A percentile compares a stretch with the other conserved stretches of the same genome.
phyloP scores from a whole-genome alignment of 37 sponge, comb jelly and placozoan species.

The Axinella damicornis region DNA sequence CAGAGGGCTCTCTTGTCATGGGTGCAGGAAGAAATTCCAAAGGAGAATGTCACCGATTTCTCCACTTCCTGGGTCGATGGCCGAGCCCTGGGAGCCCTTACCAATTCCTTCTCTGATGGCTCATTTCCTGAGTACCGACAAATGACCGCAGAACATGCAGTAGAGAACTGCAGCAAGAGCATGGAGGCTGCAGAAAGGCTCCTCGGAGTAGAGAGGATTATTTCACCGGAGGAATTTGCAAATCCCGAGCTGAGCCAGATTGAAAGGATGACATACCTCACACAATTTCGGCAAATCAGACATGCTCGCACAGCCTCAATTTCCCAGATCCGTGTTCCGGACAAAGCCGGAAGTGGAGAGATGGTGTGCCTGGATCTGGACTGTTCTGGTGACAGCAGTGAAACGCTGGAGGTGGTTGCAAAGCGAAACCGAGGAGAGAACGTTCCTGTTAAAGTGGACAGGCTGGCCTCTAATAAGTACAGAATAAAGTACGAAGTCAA shows the following conservation, averaged over 20 bases:
- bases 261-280: slow-evolving; percentile 62
- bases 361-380: slow-evolving; percentile 27
- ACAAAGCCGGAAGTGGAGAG: too few species aligned
- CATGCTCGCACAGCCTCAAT: not conserved
- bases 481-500: slow-evolving; percentile 28
- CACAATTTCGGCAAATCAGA: slow-evolving; percentile 41
- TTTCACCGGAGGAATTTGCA: slow-evolving; percentile 67
- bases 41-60: slow-evolving; percentile 67
- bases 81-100: slow-evolving; percentile 64
- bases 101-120: slow-evolving; percentile 41
- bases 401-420: slow-evolving; percentile 22
- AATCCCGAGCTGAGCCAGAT: slow-evolving; percentile 35
- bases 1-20: slow-evolving; percentile 70
- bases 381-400: slow-evolving; percentile 17
- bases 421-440: slow-evolving; percentile 4
- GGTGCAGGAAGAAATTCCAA: slow-evolving; percentile 66
- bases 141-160: slow-evolving; percentile 33
- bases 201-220: slow-evolving; percentile 33
- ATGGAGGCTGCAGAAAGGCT: slow-evolving; percentile 49
- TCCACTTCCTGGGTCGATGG: slow-evolving; percentile 77
- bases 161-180: slow-evolving; percentile 42
- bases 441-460: not conserved
- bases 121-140: slow-evolving; percentile 26
- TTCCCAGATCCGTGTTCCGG: not conserved
- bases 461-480: not conserved